Percentiles rank a stretch among this genome's conserved stretches.
Evolutionary conservation across 2,797 vertebrate genomes (phyloP).

Genomic region (Furcifer pardalis): DNA sequence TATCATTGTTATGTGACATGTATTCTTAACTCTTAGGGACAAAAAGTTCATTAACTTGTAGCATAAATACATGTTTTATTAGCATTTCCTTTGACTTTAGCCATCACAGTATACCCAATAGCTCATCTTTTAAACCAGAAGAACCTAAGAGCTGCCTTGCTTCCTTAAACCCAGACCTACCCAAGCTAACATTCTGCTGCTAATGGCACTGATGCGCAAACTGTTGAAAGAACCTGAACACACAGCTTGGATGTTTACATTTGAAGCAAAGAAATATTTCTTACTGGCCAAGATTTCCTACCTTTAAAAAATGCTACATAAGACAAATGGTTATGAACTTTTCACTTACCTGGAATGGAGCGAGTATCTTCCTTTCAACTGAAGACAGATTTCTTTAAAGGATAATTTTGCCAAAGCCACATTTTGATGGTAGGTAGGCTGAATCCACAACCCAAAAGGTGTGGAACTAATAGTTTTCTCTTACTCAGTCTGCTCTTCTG

Average conservation of each 20-base stretch:
- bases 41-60: constrained; percentile 43
- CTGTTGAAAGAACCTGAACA: constrained; percentile 3
- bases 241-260: neutral
- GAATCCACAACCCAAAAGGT: neutral
- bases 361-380: neutral
- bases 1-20: neutral
- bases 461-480: neutral
- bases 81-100: constrained; percentile 29
- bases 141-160: neutral
- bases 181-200: neutral
- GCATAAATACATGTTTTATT: constrained; percentile 58
- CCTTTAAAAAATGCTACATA: neutral
- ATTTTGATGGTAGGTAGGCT: neutral
- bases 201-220: neutral
- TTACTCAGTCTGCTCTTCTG: neutral
- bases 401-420: no score
- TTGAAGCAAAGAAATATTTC: neutral
- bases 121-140: neutral
- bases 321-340: neutral
- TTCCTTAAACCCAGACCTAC: neutral
- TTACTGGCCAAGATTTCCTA: neutral
- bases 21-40: neutral
- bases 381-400: neutral
- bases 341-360: neutral
- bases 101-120: constrained; percentile 38